Conservation (phyloP, 2,888 invertebrate genomes). For the Epiblema foenella region DNA sequence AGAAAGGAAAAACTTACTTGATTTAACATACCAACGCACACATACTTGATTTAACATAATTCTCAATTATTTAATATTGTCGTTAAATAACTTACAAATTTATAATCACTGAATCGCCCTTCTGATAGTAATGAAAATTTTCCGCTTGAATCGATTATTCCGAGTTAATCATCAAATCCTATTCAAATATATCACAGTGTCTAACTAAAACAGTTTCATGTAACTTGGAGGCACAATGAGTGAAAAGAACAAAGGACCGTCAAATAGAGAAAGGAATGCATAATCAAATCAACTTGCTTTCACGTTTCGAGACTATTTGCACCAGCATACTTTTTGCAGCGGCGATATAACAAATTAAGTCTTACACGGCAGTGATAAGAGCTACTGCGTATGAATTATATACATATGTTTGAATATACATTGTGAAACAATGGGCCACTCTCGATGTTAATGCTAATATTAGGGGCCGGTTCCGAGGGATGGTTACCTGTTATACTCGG, state of each 20-base stretch:
- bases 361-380: conserved; percentile 44
- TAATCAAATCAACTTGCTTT: conserved; percentile 41
- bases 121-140: background rate
- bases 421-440: conserved; percentile 68
- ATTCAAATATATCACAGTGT: conserved; percentile 14
- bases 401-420: conserved; percentile 50
- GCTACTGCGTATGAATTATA: conserved; percentile 24
- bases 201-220: conserved; percentile 23
- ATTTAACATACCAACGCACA: no score
- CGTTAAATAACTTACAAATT: background rate
- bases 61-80: no score
- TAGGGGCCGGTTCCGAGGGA: conserved; percentile 54
- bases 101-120: background rate
- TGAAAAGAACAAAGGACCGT: conserved; percentile 39
- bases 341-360: conserved; percentile 47
- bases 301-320: conserved; percentile 34
- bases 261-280: conserved; percentile 40
- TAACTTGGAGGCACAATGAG: conserved; percentile 30
- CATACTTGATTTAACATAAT: no score
- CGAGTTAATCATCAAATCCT: conserved; percentile 4
- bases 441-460: conserved; percentile 71
- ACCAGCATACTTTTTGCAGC: conserved; percentile 43
- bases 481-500: conserved; percentile 16
- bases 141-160: background rate
- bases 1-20: no score